A percentile compares a stretch with the other conserved stretches of the same genome.
phyloP scores from a whole-genome alignment of 2,113 vertebrate genomes.

The Orthonyx spaldingii region DNA sequence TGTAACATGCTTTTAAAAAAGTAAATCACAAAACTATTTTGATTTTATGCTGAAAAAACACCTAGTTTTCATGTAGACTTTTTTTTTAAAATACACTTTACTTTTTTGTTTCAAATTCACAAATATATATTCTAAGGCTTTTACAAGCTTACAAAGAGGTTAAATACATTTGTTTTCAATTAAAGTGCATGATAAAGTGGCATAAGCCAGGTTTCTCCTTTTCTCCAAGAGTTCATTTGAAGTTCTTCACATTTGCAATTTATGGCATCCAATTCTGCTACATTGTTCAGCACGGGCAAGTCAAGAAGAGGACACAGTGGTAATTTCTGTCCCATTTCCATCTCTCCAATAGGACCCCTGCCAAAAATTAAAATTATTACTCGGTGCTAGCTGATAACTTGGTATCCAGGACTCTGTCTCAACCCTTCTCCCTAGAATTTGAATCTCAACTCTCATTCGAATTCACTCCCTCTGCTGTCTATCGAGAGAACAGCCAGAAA shows the following conservation, averaged over 20 bases:
- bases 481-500: not conserved
- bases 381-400: not conserved
- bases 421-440: not conserved
- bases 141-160: not conserved
- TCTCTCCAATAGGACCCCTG: not conserved
- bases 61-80: fast-evolving
- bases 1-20: not conserved
- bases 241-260: not conserved
- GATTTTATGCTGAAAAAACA: not conserved
- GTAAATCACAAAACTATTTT: not conserved
- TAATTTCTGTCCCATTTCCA: not conserved
- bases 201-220: not conserved
- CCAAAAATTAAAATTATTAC: not conserved
- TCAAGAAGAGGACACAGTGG: not conserved
- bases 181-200: not conserved
- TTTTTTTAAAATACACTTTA: not conserved
- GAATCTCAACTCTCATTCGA: not conserved
- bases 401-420: not conserved
- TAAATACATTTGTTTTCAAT: not conserved
- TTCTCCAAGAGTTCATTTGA: not conserved
- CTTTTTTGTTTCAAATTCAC: not conserved
- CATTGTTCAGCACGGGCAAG: fast-evolving
- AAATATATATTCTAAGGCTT: not conserved
- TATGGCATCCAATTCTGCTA: not conserved
- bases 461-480: not conserved